These are phyloP conservation scores for Camponotus vicinus DNA, from an alignment of 1,140 invertebrate genomes.

Conservation along the genomic window DNA sequence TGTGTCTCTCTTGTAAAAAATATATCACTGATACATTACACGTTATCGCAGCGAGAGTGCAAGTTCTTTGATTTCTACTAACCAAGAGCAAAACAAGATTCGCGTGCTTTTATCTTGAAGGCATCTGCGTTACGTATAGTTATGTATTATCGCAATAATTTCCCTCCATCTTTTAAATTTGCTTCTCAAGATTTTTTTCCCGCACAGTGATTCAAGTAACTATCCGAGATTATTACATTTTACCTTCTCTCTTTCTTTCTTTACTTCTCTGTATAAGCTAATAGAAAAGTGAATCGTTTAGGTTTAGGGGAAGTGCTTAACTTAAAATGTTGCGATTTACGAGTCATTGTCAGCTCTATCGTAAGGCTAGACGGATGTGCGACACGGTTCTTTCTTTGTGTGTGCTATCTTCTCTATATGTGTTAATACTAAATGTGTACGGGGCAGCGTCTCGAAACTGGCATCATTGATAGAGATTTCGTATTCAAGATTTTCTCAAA, in stretches of 20 bases:
- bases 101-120: constrained; percentile 9
- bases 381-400: no score
- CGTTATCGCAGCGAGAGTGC: background rate
- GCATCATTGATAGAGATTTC: no score
- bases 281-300: constrained; percentile 31
- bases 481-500: no score
- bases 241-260: background rate
- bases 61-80: background rate
- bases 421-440: no score
- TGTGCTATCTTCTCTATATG: no score
- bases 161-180: constrained; percentile 42
- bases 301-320: constrained; percentile 2
- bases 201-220: constrained; percentile 9
- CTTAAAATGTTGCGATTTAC: constrained; percentile 58
- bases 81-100: no score
- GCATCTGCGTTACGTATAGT: background rate
- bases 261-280: background rate
- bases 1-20: no score
- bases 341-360: constrained; percentile 58
- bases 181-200: constrained; percentile 17
- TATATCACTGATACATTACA: no score
- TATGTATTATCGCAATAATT: constrained; percentile 40
- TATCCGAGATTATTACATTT: constrained; percentile 47
- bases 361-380: background rate
- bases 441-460: no score